Evolutionary conservation across 1,140 invertebrate genomes (phyloP).

Genomic region (Palaemon carinicauda): DNA sequence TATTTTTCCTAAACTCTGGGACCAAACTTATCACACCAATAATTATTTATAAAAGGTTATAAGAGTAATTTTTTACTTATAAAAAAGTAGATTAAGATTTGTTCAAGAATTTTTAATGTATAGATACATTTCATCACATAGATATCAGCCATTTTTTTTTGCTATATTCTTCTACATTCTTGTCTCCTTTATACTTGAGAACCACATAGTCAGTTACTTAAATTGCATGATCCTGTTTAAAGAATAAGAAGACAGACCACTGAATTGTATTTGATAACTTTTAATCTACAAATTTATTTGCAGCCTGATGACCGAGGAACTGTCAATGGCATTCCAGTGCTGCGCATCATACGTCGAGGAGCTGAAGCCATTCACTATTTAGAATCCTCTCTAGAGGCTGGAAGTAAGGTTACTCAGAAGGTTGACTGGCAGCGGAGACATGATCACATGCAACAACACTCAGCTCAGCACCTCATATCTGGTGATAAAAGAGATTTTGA

Average conservation of each 20-base stretch:
- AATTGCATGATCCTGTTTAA: background rate
- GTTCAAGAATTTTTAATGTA: no score
- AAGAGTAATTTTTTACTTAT: no score
- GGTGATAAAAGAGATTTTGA: no score
- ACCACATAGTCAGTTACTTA: background rate
- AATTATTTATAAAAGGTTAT: no score
- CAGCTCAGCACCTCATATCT: slow-evolving; percentile 84
- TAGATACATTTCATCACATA: no score
- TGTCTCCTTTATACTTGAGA: no score
- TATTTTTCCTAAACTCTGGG: no score
- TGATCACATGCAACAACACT: slow-evolving; percentile 92
- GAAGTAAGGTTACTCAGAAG: slow-evolving; percentile 70
- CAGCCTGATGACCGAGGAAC: slow-evolving; percentile 81
- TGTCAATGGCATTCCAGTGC: slow-evolving; percentile 73
- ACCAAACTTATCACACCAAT: no score
- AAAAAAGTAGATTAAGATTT: no score
- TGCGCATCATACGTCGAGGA: slow-evolving; percentile 74
- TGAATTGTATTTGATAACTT: background rate
- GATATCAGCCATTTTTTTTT: no score
- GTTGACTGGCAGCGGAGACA: slow-evolving; percentile 81
- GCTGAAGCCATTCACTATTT: slow-evolving; percentile 78
- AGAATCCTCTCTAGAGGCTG: slow-evolving; percentile 70
- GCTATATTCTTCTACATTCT: no score
- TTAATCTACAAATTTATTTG: slow-evolving; percentile 11
- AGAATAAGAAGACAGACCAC: no score